A percentile compares a stretch with the other conserved stretches of the same genome.
phyloP scores from a whole-genome alignment of 2,113 vertebrate species.

The Xenopus borealis region DNA sequence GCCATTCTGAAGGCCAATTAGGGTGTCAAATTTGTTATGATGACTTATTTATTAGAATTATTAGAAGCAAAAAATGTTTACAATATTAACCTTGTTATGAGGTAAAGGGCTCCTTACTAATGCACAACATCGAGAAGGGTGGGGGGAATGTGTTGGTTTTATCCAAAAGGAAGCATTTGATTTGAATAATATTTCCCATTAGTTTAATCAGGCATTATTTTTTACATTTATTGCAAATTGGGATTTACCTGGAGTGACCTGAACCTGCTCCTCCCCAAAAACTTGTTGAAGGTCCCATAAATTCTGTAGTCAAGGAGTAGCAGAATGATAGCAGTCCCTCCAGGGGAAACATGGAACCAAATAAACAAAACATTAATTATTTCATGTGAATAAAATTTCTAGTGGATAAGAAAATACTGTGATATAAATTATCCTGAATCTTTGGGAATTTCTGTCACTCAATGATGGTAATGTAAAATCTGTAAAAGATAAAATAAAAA shows the following conservation, averaged over 20 bases:
- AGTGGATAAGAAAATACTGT: slow-evolving; percentile 64
- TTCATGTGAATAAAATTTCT: slow-evolving; percentile 75
- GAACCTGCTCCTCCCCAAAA: not conserved
- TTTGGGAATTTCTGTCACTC: slow-evolving; percentile 78
- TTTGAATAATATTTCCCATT: not conserved
- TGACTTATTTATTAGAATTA: no score
- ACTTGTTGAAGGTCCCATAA: not conserved
- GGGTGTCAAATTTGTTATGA: no score
- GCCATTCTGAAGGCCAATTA: no score
- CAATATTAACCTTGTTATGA: no score
- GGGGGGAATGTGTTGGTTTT: no score
- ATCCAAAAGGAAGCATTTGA: no score
- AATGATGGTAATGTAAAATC: slow-evolving; percentile 74
- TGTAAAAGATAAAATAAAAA: slow-evolving; percentile 71
- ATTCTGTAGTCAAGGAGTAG: not conserved
- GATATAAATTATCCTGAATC: slow-evolving; percentile 73
- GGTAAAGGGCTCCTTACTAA: no score
- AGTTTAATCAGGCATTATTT: not conserved
- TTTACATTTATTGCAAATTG: not conserved
- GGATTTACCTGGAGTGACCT: slow-evolving; percentile 25
- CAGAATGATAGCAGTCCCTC: not conserved
- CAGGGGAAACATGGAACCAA: not conserved
- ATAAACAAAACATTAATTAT: slow-evolving; percentile 75
- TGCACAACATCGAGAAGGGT: no score
- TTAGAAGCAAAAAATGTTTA: no score